Evolutionary conservation across 2,113 vertebrate species (phyloP).

Genomic region (Sinocyclocheilus rhinocerous): DNA sequence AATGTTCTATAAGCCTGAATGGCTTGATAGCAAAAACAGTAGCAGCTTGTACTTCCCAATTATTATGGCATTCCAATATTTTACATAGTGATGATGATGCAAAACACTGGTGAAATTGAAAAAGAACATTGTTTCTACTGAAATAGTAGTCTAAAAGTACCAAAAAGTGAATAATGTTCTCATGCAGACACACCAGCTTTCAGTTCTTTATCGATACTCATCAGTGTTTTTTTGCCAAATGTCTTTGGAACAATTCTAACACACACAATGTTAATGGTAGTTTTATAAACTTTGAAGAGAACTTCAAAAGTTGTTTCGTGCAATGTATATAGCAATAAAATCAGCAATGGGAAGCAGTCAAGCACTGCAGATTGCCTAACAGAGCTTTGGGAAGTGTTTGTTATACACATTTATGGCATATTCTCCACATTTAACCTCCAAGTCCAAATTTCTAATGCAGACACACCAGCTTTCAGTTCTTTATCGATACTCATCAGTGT

Average conservation of each 20-base stretch:
- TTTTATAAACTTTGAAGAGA: neutral
- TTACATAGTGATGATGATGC: neutral
- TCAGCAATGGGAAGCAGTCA: slow-evolving; percentile 69
- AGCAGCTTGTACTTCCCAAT: slow-evolving; percentile 15
- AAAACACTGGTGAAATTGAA: slow-evolving; percentile 30
- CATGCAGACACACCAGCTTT: neutral
- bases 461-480: neutral
- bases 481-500: slow-evolving; percentile 45
- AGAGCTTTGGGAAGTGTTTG: slow-evolving; percentile 49
- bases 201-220: slow-evolving; percentile 29
- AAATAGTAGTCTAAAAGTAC: neutral
- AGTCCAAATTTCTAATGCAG: neutral
- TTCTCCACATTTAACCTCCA: slow-evolving; percentile 67
- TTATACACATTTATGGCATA: slow-evolving; percentile 6
- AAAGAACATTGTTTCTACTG: neutral
- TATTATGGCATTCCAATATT: neutral
- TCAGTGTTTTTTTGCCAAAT: slow-evolving; percentile 45
- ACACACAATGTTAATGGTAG: neutral
- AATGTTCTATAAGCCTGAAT: neutral
- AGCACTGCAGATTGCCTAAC: slow-evolving; percentile 48
- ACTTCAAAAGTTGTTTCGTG: neutral
- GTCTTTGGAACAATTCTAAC: neutral
- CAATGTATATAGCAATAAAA: slow-evolving; percentile 49
- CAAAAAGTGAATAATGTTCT: neutral
- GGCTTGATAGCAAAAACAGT: neutral